A percentile compares a stretch with the other conserved stretches of the same genome.
Evolutionary conservation across 2,888 invertebrate species (phyloP).

Genomic region (Cryptops parisi): DNA sequence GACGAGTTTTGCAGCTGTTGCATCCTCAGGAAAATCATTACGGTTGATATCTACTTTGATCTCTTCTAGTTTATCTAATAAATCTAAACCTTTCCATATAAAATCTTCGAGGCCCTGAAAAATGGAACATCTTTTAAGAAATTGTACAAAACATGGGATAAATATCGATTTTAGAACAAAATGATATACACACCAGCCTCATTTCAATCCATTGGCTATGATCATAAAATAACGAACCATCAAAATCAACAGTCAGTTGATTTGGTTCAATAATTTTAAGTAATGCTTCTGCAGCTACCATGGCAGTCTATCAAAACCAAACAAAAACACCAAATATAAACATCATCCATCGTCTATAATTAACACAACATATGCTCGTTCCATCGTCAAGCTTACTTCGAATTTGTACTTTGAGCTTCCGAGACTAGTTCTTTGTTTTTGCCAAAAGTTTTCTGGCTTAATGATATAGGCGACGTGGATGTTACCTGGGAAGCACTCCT

Average conservation of each 20-base stretch:
- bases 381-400: constrained; percentile 79
- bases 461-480: constrained; percentile 93
- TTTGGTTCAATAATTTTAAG: constrained; percentile 82
- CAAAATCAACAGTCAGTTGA: constrained; percentile 85
- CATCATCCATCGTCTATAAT: not conserved
- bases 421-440: constrained; percentile 93
- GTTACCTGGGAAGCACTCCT: constrained; percentile 79
- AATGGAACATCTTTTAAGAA: not conserved
- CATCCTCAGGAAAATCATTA: constrained; percentile 89
- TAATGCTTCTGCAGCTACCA: constrained; percentile 89
- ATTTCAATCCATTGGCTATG: constrained; percentile 96
- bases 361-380: too few species aligned
- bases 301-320: constrained; percentile 61
- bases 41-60: constrained; percentile 82
- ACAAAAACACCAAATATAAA: not conserved
- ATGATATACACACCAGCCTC: constrained; percentile 44
- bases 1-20: constrained; percentile 75
- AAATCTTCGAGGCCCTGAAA: constrained; percentile 65
- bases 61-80: constrained; percentile 81
- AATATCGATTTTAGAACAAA: too few species aligned
- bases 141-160: not conserved
- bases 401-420: constrained; percentile 98
- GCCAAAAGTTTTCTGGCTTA: constrained; percentile 99
- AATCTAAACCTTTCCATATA: constrained; percentile 88
- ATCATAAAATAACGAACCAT: constrained; percentile 85